These are phyloP conservation scores for Xestobium rufovillosum DNA, from an alignment of 2,888 invertebrate genomes.

Conservation along the genomic window DNA sequence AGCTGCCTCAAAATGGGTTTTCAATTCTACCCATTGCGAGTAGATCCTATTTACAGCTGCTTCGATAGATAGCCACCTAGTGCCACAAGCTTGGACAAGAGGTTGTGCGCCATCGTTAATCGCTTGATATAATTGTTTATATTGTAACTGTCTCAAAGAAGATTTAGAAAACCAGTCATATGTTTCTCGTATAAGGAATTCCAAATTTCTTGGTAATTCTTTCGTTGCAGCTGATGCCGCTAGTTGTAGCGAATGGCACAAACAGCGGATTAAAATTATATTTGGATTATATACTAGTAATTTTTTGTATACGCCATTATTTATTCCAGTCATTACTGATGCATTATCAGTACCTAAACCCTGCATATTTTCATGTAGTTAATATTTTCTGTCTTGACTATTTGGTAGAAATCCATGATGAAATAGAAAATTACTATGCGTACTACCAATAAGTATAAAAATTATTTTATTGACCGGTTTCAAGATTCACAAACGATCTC, in stretches of 20 bases:
- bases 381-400: too few species aligned
- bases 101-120: constrained; percentile 24
- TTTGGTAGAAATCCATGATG: too few species aligned
- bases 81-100: constrained; percentile 23
- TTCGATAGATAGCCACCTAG: constrained; percentile 27
- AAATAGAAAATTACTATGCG: too few species aligned
- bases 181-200: constrained; percentile 6
- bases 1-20: constrained; percentile 17
- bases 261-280: constrained; percentile 3
- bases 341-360: constrained; percentile 3
- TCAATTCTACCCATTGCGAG: constrained; percentile 24
- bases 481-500: too few species aligned
- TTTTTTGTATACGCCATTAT: constrained; percentile 5
- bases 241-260: constrained; percentile 5
- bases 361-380: background rate
- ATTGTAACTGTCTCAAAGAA: constrained; percentile 1
- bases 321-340: constrained; percentile 5
- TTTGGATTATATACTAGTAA: constrained; percentile 2
- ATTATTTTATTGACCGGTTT: too few species aligned
- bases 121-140: constrained; percentile 18
- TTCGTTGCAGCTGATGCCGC: constrained; percentile 5
- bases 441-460: too few species aligned
- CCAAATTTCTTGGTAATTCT: constrained; percentile 3
- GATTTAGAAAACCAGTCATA: constrained; percentile 4
- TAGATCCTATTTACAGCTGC: constrained; percentile 21